Evolutionary conservation across 2,797 vertebrate genomes (phyloP).

Genomic region (Acestrorhynchus altus): DNA sequence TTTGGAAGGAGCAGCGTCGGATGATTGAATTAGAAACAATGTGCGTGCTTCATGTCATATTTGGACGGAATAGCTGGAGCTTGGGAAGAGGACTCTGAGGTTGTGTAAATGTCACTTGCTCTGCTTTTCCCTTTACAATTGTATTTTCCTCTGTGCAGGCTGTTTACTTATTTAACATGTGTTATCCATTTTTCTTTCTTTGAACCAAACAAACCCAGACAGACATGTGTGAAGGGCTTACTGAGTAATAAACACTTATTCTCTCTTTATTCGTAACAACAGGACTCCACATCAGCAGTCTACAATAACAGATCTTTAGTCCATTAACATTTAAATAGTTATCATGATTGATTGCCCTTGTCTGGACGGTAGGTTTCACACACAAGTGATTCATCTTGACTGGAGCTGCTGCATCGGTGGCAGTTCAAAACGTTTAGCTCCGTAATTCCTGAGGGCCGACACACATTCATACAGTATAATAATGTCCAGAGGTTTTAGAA

Average conservation of each 20-base stretch:
- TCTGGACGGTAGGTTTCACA: slow-evolving; percentile 69
- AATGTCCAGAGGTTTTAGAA: too few relatives aligned
- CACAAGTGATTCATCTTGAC: slow-evolving; percentile 62
- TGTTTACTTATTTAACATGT: slow-evolving; percentile 12
- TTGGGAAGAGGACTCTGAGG: not conserved
- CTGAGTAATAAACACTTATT: not conserved
- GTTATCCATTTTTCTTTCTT: not conserved
- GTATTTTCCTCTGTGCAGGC: not conserved
- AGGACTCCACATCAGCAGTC: slow-evolving; percentile 49
- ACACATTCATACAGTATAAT: not conserved
- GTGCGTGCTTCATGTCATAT: not conserved
- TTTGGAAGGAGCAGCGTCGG: not conserved
- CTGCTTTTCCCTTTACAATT: not conserved
- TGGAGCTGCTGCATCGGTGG: not conserved
- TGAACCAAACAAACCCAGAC: not conserved
- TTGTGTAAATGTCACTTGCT: not conserved
- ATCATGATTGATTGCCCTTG: slow-evolving; percentile 61
- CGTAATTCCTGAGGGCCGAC: not conserved
- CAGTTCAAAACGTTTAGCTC: not conserved
- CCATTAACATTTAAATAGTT: slow-evolving; percentile 71
- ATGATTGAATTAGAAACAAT: not conserved
- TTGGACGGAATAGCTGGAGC: not conserved
- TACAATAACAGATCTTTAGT: slow-evolving; percentile 51
- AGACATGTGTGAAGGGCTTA: not conserved
- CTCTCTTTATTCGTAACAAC: not conserved